Percentiles rank a stretch among this genome's conserved stretches.
phyloP scores from a whole-genome alignment of 2,888 invertebrate species.

The Kryphioiulus occultus region DNA sequence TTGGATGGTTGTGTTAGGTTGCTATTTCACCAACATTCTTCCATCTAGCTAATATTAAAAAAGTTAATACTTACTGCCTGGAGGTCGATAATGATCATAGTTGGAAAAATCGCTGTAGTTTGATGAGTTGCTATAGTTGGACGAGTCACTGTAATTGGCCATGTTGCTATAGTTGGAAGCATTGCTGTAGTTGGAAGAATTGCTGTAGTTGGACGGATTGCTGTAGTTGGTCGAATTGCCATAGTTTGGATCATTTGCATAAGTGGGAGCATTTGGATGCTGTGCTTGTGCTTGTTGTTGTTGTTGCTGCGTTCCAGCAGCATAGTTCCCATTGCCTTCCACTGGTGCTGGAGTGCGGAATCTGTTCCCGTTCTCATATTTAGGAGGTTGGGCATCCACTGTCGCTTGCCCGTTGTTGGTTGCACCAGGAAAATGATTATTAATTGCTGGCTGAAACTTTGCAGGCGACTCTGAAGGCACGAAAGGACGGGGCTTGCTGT shows the following conservation, averaged over 20 bases:
- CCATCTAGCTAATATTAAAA: too few relatives aligned
- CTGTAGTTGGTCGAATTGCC: conserved; percentile 50
- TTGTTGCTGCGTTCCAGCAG: conserved; percentile 1
- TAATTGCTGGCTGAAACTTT: conserved; percentile 1
- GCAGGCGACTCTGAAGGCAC: not conserved
- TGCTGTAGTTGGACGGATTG: conserved; percentile 54
- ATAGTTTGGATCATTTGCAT: conserved; percentile 48
- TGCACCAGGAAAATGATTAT: not conserved
- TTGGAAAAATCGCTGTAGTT: conserved; percentile 54
- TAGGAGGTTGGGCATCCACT: not conserved
- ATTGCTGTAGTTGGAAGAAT: conserved; percentile 55
- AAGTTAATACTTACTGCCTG: conserved; percentile 51
- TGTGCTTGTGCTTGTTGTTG: conserved; percentile 27
- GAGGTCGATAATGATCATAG: conserved; percentile 53
- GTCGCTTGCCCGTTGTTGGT: not conserved
- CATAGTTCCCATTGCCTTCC: not conserved
- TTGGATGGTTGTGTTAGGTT: too few relatives aligned
- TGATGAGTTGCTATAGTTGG: conserved; percentile 55
- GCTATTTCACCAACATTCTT: too few relatives aligned
- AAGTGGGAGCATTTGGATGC: conserved; percentile 31
- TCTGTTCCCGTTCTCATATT: conserved; percentile 16
- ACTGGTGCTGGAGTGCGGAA: conserved; percentile 14
- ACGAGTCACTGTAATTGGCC: conserved; percentile 55
- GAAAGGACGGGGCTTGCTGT: conserved; percentile 31
- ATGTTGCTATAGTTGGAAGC: conserved; percentile 55